Evolutionary conservation across 2,888 invertebrate species (phyloP), one percentile per base, ranked within the genome.

Genomic region (Ichneumoninae sp.): DNA sequence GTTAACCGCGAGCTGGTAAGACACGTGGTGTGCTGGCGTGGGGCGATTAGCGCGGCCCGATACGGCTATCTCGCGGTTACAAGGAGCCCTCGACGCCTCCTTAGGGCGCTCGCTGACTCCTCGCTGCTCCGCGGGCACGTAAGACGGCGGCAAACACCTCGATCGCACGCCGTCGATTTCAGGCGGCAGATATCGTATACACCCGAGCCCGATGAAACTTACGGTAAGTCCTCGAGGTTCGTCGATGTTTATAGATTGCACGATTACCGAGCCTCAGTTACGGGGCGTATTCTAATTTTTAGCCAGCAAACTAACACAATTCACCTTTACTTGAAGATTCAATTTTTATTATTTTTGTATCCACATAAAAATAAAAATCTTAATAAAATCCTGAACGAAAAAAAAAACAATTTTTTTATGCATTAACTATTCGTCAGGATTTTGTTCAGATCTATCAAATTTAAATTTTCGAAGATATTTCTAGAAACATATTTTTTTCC

Each of bases 71-170:
- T 87, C 85, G 60, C 73, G 76, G 86, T 89, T 86, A 90, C 91
- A 90, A 89, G 90, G 87, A 88, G 50, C 81, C 86, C 86, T 88
- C 88, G 86, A 88, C 89, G 89, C 88, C 88, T 89, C 88, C 89
- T 87, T 87, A 88, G 88, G 87, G 85, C 83, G 76, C 57, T 36
- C 19, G 78, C 77, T 75, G 79, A 85, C 82, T 77, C 79, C 79
- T 79, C 74, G 69, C 66, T 74, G 76, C 57, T 22, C 19, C 50
- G 68, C 83, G 76, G 71, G 60, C 77, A 81, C 83, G 86, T 83
- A 79, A 75, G 79, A 81, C 69, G 73, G 74, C 81, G 74, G 81
- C 78, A 68, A 83, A 78, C 75, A 74, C 73, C 66, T 75, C 79
- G 65, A 81, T 77, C 85, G 84, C 84, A 66, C 71, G 68, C 66